Base-by-base conservation (phyloP, 1,140 invertebrate genomes). In the Saccostrea echinata region DNA sequence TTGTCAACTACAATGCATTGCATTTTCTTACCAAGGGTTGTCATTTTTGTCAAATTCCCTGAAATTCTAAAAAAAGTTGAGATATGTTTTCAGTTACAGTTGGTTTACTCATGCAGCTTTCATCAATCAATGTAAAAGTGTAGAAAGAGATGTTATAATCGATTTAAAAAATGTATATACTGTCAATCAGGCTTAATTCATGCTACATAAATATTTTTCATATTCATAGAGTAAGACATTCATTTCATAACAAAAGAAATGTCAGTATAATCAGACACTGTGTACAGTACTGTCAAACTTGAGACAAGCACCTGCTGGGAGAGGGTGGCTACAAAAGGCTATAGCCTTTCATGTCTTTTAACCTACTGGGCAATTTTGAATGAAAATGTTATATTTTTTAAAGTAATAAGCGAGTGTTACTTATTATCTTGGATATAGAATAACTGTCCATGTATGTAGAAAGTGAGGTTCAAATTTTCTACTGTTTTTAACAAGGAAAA, bases 1-100 rank as follows among this genome's bases (percentile, higher is more conserved):
- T 76, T 76, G 27, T 76, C 68, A 76, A 76, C 68, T 76, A 76
- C 68, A 76, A 76, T 76, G 68, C 68, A 76, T 76, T 76, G 68
- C 68, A 27, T 76, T 76, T 76, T 76, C 68, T 76, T 76, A 76
- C 68, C 68, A 76, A 76, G 27, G 27, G 68, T 76, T 76, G 68
- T 76, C 68, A 76, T 76, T 76, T 30, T 76, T 30, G 68, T 76
- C 68, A 76, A 76, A 4, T 30, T 76, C 24, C 68, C 68, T 76
- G 68, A 76, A 76, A 76, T 76, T 76, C 30, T 76, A 76, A 76
- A 64, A 64, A 64, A 76, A 33, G 24, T 76, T 76, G 68, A 76
- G 68, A 76, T 76, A 76, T 76, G 24, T 18, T 76, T 76, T 76
- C 68, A 76, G 68, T 76, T 30, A 76, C 13, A 30, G 68, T 30